Conservation (phyloP, 1,140 invertebrate genomes). For the Aphis gossypii region DNA sequence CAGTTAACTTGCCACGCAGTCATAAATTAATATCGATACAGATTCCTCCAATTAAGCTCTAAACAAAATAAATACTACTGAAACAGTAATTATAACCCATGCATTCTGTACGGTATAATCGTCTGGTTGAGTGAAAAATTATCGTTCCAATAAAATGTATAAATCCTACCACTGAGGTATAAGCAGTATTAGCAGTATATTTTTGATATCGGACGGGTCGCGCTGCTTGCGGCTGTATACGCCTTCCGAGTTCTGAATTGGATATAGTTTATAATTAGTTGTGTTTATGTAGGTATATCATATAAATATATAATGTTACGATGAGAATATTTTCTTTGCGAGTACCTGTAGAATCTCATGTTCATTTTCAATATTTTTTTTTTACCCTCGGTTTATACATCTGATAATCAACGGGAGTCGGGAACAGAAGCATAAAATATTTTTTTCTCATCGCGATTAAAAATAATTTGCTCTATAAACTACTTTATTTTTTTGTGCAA, state of each 20-base stretch:
- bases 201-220: neutral
- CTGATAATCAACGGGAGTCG: neutral
- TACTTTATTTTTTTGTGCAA: neutral
- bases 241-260: neutral
- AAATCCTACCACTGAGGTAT: neutral
- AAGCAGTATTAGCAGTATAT: neutral
- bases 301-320: neutral
- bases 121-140: neutral
- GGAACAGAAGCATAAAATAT: neutral
- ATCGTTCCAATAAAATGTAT: neutral
- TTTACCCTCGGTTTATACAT: neutral
- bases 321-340: neutral
- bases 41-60: slow-evolving; percentile 2
- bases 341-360: neutral
- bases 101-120: neutral
- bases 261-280: neutral
- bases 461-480: neutral
- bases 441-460: neutral
- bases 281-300: neutral
- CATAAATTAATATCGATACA: slow-evolving; percentile 27
- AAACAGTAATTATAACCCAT: slow-evolving; percentile 22
- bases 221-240: neutral
- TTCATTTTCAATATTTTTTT: neutral
- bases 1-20: neutral
- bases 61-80: slow-evolving; percentile 36